phyloP scores from a whole-genome alignment of 92 coral and sea anemone genomes.

The Epizoanthus stellaris region DNA sequence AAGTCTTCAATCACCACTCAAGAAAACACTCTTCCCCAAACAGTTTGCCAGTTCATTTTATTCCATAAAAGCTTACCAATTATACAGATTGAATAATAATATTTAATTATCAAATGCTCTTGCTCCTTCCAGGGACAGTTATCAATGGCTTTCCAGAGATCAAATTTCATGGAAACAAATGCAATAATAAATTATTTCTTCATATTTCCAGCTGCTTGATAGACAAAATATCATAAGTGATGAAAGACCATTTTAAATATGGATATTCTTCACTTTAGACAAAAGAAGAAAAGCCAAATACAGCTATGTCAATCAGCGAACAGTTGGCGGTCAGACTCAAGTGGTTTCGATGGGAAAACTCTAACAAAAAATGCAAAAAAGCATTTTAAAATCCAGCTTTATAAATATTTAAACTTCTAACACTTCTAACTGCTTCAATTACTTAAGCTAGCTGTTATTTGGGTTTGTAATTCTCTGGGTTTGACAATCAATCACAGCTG shows the following conservation, averaged over 20 bases:
- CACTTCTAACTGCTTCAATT: conserved; percentile 60
- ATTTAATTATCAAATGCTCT: conserved; percentile 8
- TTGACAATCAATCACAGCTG: conserved; percentile 34
- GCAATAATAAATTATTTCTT: conserved; percentile 3
- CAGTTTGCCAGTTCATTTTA: not conserved
- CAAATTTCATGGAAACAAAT: conserved; percentile 18
- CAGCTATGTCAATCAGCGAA: not conserved
- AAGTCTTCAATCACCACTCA: not conserved
- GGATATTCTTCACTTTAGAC: not conserved
- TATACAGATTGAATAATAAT: not conserved
- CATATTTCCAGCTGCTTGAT: conserved; percentile 25
- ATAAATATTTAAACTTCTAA: conserved; percentile 51
- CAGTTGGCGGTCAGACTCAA: not conserved
- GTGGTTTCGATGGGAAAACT: not conserved
- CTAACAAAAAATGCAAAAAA: conserved; percentile 6
- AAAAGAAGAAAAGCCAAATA: not conserved
- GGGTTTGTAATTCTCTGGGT: not conserved
- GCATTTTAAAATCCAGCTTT: conserved; percentile 7
- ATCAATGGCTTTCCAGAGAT: conserved; percentile 9
- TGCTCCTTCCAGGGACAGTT: conserved; percentile 6
- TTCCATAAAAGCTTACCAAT: not conserved
- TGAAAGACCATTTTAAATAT: not conserved
- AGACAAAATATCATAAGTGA: not conserved
- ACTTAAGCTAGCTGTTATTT: conserved; percentile 32
- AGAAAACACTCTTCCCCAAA: not conserved